Percentiles rank a stretch among this genome's conserved stretches.
These are phyloP conservation scores for Bagarius yarrelli DNA, from an alignment of 2,113 vertebrate genomes.

Conservation along the genomic window DNA sequence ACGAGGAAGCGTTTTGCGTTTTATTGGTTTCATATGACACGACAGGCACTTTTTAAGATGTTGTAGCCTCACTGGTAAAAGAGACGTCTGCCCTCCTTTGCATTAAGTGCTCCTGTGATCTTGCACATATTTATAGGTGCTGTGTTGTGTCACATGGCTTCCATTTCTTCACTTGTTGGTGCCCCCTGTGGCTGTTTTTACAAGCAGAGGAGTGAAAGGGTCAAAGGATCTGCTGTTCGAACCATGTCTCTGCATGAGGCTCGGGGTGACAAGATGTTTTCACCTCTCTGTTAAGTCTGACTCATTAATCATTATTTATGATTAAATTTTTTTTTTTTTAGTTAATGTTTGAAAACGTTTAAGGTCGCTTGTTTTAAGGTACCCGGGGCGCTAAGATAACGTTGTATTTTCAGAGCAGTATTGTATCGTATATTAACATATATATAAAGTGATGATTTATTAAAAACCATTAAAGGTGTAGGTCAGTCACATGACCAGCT, in stretches of 20 bases:
- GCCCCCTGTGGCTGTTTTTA: conserved; percentile 74
- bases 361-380: background rate
- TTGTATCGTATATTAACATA: too few species aligned
- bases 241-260: conserved; percentile 30
- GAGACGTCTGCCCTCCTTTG: conserved; percentile 67
- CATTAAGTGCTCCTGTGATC: conserved; percentile 77
- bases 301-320: conserved; percentile 19
- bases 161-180: conserved; percentile 74
- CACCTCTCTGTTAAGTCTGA: conserved; percentile 9
- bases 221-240: conserved; percentile 63
- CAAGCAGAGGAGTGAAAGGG: conserved; percentile 72
- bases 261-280: background rate
- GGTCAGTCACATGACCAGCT: too few species aligned
- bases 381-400: background rate
- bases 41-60: conserved; percentile 75
- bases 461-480: too few species aligned
- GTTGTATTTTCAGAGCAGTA: background rate
- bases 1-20: conserved; percentile 73
- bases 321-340: background rate
- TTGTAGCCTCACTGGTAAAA: conserved; percentile 78
- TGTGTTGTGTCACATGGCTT: conserved; percentile 79
- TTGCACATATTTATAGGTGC: conserved; percentile 77
- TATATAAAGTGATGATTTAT: too few species aligned
- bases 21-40: conserved; percentile 80
- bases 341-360: too few species aligned